Percentiles rank a stretch among this genome's conserved stretches.
These are phyloP conservation scores for Aythya baeri DNA, from an alignment of 2,113 vertebrate genomes.

Conservation along the genomic window DNA sequence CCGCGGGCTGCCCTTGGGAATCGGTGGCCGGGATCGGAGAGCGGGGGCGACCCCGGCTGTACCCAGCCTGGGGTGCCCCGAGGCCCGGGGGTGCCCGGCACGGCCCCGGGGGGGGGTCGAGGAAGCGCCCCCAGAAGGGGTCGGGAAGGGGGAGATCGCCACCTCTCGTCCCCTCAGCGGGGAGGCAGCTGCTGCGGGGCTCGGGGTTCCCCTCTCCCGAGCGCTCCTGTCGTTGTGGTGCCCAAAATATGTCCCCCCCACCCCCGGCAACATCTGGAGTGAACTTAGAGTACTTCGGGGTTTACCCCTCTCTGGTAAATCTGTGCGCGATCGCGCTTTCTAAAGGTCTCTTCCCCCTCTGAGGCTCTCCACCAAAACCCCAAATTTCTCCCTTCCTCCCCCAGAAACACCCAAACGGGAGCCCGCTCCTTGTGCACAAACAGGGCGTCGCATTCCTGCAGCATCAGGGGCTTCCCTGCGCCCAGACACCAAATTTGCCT, in stretches of 20 bases:
- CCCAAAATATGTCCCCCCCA: background rate
- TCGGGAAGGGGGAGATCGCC: too few relatives aligned
- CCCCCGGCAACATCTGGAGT: background rate
- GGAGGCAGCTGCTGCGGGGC: background rate
- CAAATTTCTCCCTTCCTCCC: background rate
- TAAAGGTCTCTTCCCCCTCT: background rate
- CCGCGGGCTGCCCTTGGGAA: too few relatives aligned
- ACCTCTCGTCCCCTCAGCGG: background rate
- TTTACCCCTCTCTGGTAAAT: background rate
- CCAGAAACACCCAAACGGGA: background rate
- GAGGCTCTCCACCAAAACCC: background rate
- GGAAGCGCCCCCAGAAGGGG: too few relatives aligned
- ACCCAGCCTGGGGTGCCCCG: background rate
- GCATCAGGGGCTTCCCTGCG: rapidly evolving
- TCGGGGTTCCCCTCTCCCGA: too few relatives aligned
- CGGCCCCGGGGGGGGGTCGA: background rate
- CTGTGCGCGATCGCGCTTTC: background rate
- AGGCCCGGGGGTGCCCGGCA: background rate
- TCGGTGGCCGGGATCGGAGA: too few relatives aligned
- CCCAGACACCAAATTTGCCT: background rate
- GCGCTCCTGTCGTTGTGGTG: too few relatives aligned
- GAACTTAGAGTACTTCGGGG: background rate
- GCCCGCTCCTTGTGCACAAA: background rate
- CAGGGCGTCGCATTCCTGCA: background rate
- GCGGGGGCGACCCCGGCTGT: too few relatives aligned